phyloP scores from a whole-genome alignment of 1,140 invertebrate species.

The Euura saliciscinereae region DNA sequence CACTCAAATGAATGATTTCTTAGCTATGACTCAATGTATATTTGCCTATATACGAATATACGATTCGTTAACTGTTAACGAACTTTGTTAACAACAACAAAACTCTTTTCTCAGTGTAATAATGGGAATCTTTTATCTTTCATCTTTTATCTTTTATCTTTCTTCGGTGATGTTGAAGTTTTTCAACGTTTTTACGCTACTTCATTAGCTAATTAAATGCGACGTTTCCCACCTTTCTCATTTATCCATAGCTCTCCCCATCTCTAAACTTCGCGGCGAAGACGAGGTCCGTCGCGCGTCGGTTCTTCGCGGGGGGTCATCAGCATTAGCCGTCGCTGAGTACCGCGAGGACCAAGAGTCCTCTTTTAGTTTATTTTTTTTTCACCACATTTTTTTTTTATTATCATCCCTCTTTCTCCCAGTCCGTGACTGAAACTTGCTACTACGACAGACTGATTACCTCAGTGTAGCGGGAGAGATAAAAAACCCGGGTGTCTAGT shows the following conservation, averaged over 20 bases:
- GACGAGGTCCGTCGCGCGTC: neutral
- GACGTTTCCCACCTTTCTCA: neutral
- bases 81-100: no score
- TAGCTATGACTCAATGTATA: no score
- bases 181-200: neutral
- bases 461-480: no score
- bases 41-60: no score
- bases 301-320: neutral
- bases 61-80: no score
- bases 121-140: no score
- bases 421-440: no score
- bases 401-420: neutral
- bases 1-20: no score
- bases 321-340: neutral
- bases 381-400: neutral
- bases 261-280: neutral
- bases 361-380: neutral
- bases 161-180: neutral
- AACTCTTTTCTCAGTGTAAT: no score
- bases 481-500: no score
- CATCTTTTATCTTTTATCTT: no score
- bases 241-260: neutral
- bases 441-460: no score
- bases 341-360: neutral
- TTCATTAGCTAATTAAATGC: constrained; percentile 5